phyloP scores from a whole-genome alignment of 2,888 invertebrate species.

The Parelbella ahira region DNA sequence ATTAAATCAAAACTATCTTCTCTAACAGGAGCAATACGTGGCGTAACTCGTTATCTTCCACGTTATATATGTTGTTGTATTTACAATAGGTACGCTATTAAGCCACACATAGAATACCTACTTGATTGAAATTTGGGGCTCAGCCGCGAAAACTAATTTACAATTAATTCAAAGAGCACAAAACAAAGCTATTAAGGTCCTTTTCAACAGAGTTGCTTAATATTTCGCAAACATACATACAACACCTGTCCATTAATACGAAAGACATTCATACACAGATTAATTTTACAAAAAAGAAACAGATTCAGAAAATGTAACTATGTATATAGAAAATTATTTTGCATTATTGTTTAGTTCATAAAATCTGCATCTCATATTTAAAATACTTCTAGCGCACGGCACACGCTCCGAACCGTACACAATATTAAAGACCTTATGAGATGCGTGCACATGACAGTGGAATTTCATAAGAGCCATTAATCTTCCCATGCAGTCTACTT shows the following conservation, averaged over 20 bases:
- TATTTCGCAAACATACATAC: conserved; percentile 1
- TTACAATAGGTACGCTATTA: conserved; percentile 1
- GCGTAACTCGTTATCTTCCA: too few relatives aligned
- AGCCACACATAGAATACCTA: conserved; percentile 7
- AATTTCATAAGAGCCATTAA: too few relatives aligned
- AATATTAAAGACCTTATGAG: too few relatives aligned
- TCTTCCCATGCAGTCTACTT: too few relatives aligned
- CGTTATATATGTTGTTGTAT: not conserved
- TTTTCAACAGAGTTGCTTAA: conserved; percentile 3
- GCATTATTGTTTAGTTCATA: too few relatives aligned
- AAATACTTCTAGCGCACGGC: too few relatives aligned
- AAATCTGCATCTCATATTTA: too few relatives aligned
- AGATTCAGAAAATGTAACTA: conserved; percentile 4
- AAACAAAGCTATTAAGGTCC: conserved; percentile 1
- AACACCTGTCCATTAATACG: conserved; percentile 1
- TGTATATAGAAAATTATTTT: too few relatives aligned
- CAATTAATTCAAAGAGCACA: conserved; percentile 3
- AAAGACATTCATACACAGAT: conserved; percentile 3
- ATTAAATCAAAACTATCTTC: conserved; percentile 4
- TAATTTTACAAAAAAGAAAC: conserved; percentile 1
- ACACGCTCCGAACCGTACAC: too few relatives aligned
- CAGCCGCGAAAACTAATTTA: conserved; percentile 2
- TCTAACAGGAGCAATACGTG: not conserved
- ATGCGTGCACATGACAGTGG: too few relatives aligned
- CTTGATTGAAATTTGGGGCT: conserved; percentile 5